Evolutionary conservation across 2,797 vertebrate genomes (phyloP).

Genomic region (Hydrolagus colliei): DNA sequence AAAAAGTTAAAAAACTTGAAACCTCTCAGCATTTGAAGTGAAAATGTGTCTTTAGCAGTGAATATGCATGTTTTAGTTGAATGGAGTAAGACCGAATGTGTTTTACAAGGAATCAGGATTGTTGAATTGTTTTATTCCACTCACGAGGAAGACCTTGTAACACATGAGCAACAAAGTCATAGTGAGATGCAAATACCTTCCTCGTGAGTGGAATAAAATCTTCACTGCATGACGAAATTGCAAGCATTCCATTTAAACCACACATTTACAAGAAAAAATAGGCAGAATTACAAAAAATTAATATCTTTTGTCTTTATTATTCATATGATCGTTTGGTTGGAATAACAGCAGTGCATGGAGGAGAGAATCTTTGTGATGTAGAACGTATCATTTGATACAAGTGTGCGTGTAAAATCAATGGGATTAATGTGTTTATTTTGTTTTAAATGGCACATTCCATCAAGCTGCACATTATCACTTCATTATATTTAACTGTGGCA

Average conservation of each 20-base stretch:
- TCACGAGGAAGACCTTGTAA: neutral
- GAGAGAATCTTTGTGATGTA: slow-evolving; percentile 16
- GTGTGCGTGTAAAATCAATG: slow-evolving; percentile 25
- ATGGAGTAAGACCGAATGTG: neutral
- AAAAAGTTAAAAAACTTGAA: neutral
- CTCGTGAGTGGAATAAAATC: slow-evolving; percentile 18
- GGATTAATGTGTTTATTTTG: neutral
- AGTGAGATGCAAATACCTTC: slow-evolving; percentile 16
- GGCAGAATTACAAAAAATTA: neutral
- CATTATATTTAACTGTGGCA: slow-evolving; percentile 2
- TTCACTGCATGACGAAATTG: slow-evolving; percentile 9
- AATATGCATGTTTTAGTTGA: neutral
- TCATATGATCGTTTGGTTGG: slow-evolving; percentile 12
- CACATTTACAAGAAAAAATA: slow-evolving; percentile 7
- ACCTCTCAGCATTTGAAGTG: slow-evolving; percentile 1
- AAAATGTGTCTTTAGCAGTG: neutral
- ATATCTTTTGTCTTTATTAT: slow-evolving; percentile 20
- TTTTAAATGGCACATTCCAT: slow-evolving; percentile 17
- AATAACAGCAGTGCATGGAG: slow-evolving; percentile 11
- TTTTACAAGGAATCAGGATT: neutral
- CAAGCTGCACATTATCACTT: slow-evolving; percentile 14
- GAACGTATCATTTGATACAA: slow-evolving; percentile 28
- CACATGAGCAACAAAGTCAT: neutral
- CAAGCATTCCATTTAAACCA: neutral
- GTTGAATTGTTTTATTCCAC: slow-evolving; percentile 9